A percentile compares a stretch with the other conserved stretches of the same genome.
phyloP scores from a whole-genome alignment of 2,888 invertebrate genomes.

The Rhamphomyia laevipes region DNA sequence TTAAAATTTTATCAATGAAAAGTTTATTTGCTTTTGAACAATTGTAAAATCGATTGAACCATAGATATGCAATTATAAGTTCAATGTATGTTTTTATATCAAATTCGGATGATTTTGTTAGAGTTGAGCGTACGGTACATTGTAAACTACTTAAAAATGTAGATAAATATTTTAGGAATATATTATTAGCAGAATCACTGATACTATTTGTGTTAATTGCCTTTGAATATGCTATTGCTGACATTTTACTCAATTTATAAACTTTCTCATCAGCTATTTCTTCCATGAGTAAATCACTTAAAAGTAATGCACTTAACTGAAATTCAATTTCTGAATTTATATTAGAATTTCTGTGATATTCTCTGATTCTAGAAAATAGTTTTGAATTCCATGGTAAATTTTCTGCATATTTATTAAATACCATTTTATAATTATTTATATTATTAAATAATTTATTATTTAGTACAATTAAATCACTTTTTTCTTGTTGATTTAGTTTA shows the following conservation, averaged over 20 bases:
- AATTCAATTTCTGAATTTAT: slow-evolving; percentile 4
- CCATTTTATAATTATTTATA: background rate
- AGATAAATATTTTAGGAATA: slow-evolving; percentile 23
- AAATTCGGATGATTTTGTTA: slow-evolving; percentile 18
- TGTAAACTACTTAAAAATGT: slow-evolving; percentile 21
- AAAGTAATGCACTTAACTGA: slow-evolving; percentile 22
- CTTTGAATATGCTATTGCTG: slow-evolving; percentile 31
- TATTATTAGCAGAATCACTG: slow-evolving; percentile 28
- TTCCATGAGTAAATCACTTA: slow-evolving; percentile 20
- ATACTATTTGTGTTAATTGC: slow-evolving; percentile 22
- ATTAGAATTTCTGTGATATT: slow-evolving; percentile 20
- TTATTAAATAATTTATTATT: background rate
- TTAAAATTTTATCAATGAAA: slow-evolving; percentile 30
- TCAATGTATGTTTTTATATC: slow-evolving; percentile 21
- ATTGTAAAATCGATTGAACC: slow-evolving; percentile 30
- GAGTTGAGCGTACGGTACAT: slow-evolving; percentile 16
- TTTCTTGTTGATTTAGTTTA: slow-evolving; percentile 3
- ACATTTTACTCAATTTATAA: slow-evolving; percentile 20
- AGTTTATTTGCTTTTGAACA: slow-evolving; percentile 22
- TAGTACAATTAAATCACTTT: background rate
- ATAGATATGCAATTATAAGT: slow-evolving; percentile 24
- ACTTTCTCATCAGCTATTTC: slow-evolving; percentile 17
- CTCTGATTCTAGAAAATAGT: slow-evolving; percentile 30
- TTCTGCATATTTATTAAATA: background rate
- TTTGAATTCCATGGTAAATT: slow-evolving; percentile 32